Evolutionary conservation across 2,113 vertebrate genomes (phyloP), one percentile per base, ranked within the genome.

Genomic region (Spheniscus mendiculus): DNA sequence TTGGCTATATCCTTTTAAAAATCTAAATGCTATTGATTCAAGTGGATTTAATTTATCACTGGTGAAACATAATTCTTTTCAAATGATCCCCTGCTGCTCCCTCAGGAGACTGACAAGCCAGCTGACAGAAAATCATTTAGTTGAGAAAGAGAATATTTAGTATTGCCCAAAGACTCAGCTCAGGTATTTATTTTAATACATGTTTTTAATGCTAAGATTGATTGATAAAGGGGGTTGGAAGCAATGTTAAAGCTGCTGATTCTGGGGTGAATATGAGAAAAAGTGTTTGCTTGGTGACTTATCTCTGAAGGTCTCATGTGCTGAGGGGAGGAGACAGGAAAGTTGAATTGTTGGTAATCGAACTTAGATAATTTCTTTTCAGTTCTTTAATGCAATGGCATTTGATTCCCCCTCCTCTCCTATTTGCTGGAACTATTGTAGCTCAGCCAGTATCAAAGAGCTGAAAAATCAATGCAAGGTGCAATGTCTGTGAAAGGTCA

Each of bases 101-200:
- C 96, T 95, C 89, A 94, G 87, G 92, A 98, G 80, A 71, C 83
- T 95, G 97, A 97, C 87, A 93, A 52, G 56, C 77, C 56, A 44
- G 83, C 76, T 98, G 98, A 98, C 98, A 98, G 98, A 97, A 98
- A 98, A 98, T 98, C 97, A 94, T 98, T 98, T 97, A 94, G 85
- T 38, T 69, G 93, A 97, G 97, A 98, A 97, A 96, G 93, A 93
- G 96, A 96, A 96, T 97, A 94, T 97, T 98, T 98, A 98, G 97
- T 97, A 96, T 94, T 96, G 96, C 95, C 93, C 95, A 67, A 91
- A 95, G 97, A 96, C 88, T 97, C 78, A 90, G 81, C 93, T 97
- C 87, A 94, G 92, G 93, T 95, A 74, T 95, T 97, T 97, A 95
- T 95, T 98, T 98, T 97, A 98, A 97, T 96, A 85, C 86, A 77